Conservation (phyloP, 2,888 invertebrate genomes). For the Drosophila macrothrix region DNA sequence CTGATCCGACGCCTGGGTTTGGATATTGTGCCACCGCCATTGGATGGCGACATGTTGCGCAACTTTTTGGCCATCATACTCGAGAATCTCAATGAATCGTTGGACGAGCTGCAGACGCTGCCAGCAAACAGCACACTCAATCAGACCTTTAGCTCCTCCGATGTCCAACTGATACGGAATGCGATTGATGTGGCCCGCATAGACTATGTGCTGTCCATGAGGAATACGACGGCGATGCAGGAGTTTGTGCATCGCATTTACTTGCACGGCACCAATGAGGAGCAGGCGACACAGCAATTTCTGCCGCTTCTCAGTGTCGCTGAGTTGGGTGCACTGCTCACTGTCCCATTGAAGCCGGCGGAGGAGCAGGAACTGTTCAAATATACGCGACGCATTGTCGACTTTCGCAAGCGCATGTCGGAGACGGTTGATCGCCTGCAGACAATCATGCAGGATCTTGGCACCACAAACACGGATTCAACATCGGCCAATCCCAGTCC, state of each 20-base stretch:
- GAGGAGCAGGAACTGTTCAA: conserved; percentile 68
- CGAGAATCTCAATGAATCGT: conserved; percentile 13
- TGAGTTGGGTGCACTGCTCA: conserved; percentile 55
- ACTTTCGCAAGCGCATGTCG: conserved; percentile 79
- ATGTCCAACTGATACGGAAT: conserved; percentile 38
- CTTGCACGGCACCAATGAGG: conserved; percentile 64
- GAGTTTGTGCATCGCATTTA: conserved; percentile 74
- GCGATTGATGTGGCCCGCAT: conserved; percentile 35
- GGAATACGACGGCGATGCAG: conserved; percentile 81
- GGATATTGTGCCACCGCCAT: conserved; percentile 45
- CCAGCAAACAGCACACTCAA: background rate
- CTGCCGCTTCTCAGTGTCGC: conserved; percentile 60
- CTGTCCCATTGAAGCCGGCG: conserved; percentile 21
- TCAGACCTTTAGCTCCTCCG: background rate
- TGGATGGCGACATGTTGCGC: conserved; percentile 53
- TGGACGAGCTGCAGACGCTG: conserved; percentile 6
- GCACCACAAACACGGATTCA: conserved; percentile 17
- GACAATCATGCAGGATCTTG: conserved; percentile 68
- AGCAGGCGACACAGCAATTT: conserved; percentile 42
- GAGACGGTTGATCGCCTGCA: conserved; percentile 82
- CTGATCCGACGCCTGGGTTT: conserved; percentile 69
- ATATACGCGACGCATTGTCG: conserved; percentile 72
- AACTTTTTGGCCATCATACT: conserved; percentile 47
- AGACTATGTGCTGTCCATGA: conserved; percentile 57
- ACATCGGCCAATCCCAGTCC: background rate